These are phyloP conservation scores for Xiphophorus birchmanni DNA, from an alignment of 2,797 vertebrate genomes.

Conservation along the genomic window DNA sequence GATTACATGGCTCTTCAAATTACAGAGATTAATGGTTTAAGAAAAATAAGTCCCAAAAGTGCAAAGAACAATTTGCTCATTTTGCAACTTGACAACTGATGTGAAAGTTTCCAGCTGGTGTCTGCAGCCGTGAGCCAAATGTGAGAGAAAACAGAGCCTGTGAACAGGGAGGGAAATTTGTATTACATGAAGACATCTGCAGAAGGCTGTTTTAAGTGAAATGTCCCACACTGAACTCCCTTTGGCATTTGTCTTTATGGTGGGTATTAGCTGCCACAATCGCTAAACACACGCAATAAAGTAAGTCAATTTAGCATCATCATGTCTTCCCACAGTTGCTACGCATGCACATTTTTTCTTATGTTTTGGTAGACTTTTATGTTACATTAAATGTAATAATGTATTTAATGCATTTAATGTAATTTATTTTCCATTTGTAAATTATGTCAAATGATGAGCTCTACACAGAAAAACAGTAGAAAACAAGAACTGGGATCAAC, in stretches of 20 bases:
- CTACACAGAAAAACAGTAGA: background rate
- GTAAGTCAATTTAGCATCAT: background rate
- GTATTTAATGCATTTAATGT: background rate
- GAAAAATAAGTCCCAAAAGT: conserved; percentile 60
- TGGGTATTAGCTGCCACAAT: conserved; percentile 7
- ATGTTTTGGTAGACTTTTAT: background rate
- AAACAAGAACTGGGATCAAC: background rate
- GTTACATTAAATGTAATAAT: background rate
- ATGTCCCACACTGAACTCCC: conserved; percentile 28
- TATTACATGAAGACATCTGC: conserved; percentile 62
- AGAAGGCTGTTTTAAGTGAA: conserved; percentile 40
- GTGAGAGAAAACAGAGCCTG: conserved; percentile 69
- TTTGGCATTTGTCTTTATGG: conserved; percentile 35
- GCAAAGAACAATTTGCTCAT: conserved; percentile 59
- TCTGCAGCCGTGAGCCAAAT: conserved; percentile 67
- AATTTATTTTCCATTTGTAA: background rate
- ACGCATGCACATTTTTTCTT: background rate
- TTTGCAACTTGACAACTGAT: conserved; percentile 61
- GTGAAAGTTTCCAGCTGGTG: conserved; percentile 80
- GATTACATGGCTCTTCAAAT: conserved; percentile 30
- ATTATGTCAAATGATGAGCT: background rate
- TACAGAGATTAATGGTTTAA: conserved; percentile 46
- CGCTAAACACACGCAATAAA: background rate
- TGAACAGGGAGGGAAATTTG: conserved; percentile 67
- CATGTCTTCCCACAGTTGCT: background rate